A percentile compares a stretch with the other conserved stretches of the same genome.
Evolutionary conservation across 2,797 vertebrate species (phyloP).

Genomic region (Phalloptychus januarius): DNA sequence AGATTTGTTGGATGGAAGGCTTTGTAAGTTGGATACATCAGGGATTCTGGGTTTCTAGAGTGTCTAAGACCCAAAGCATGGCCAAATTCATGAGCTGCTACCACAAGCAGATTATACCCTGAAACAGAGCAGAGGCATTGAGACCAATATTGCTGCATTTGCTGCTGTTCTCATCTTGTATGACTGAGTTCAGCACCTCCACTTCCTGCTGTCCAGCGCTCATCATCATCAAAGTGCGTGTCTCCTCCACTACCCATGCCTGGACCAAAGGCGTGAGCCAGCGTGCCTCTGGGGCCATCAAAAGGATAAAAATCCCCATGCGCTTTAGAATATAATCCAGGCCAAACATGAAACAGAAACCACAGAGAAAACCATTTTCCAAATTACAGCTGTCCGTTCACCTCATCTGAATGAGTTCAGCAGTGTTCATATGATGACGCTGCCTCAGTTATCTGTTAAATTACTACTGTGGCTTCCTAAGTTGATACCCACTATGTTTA

Average conservation of each 20-base stretch:
- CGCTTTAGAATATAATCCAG: constrained; percentile 55
- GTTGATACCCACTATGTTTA: constrained; percentile 5
- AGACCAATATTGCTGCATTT: neutral
- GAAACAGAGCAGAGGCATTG: constrained; percentile 23
- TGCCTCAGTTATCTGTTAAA: constrained; percentile 21
- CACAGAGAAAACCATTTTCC: constrained; percentile 44
- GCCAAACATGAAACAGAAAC: constrained; percentile 52
- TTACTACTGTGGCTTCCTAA: constrained; percentile 7
- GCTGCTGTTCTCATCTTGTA: neutral
- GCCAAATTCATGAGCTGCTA: constrained; percentile 85
- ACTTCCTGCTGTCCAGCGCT: constrained; percentile 78
- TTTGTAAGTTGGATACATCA: constrained; percentile 85
- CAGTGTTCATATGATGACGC: constrained; percentile 18
- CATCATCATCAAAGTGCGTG: constrained; percentile 82
- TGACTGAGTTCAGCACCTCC: constrained; percentile 51
- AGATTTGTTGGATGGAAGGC: constrained; percentile 55
- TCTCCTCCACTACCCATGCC: constrained; percentile 79
- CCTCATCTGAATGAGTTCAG: constrained; percentile 33
- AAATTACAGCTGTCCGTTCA: constrained; percentile 47
- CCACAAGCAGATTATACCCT: constrained; percentile 81
- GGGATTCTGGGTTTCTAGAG: constrained; percentile 78
- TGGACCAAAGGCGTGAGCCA: constrained; percentile 83
- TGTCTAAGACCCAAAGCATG: constrained; percentile 85
- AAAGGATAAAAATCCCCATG: constrained; percentile 83
- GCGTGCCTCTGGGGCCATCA: constrained; percentile 79